A percentile compares a stretch with the other conserved stretches of the same genome.
Conservation (phyloP, 2,113 vertebrate genomes). For the Cheirogaleus medius region DNA sequence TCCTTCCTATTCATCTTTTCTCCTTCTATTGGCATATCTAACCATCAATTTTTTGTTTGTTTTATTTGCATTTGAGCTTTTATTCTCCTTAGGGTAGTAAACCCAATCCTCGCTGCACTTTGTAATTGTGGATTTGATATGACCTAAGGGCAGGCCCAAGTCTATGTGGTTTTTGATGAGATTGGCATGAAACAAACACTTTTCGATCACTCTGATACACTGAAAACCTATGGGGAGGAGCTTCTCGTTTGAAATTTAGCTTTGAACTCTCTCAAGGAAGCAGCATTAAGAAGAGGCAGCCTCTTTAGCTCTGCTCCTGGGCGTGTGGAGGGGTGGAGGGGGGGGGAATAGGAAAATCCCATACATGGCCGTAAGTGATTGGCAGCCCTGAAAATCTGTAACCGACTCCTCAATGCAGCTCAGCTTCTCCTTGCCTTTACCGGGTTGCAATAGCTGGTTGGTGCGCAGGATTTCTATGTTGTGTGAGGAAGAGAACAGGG, state of each 20-base stretch:
- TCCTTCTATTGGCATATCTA: background rate
- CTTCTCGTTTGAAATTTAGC: background rate
- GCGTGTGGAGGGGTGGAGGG: too few species aligned
- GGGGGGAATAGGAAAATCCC: background rate
- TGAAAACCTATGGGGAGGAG: background rate
- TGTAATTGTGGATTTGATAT: background rate
- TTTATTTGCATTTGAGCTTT: background rate
- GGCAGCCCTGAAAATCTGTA: background rate
- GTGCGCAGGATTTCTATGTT: background rate
- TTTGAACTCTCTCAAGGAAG: background rate
- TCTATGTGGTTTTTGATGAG: background rate
- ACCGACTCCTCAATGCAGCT: background rate
- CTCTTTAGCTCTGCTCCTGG: too few species aligned
- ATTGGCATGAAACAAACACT: background rate
- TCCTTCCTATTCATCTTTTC: background rate
- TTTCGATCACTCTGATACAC: background rate
- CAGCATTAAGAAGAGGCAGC: background rate
- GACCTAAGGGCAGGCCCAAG: background rate
- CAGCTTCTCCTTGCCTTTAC: background rate
- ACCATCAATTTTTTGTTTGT: rapidly evolving
- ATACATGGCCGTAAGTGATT: background rate
- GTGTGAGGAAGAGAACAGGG: background rate
- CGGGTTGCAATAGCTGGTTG: background rate
- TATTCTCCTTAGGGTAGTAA: background rate
- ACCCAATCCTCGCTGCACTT: background rate